Percentiles rank a stretch among this genome's conserved stretches.
Conservation (phyloP, 2,888 invertebrate species). For the Platypus cylindrus region DNA sequence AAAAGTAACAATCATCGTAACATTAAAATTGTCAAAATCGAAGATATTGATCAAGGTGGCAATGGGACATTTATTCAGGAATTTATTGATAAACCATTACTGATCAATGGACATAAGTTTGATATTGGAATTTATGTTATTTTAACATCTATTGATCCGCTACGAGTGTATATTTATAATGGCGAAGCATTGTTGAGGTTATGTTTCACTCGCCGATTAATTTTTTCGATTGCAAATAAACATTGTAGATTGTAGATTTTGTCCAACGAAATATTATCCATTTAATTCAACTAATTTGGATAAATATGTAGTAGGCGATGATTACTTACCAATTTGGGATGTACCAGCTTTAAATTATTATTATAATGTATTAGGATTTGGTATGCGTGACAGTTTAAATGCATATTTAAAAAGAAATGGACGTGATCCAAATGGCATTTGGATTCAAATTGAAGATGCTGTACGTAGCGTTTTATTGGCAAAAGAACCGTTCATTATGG, state of each 20-base stretch:
- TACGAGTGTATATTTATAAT: slow-evolving; percentile 78
- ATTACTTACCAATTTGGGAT: slow-evolving; percentile 91
- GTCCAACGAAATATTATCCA: slow-evolving; percentile 78
- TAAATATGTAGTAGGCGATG: slow-evolving; percentile 90
- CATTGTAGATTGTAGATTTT: slow-evolving; percentile 51
- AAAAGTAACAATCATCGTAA: slow-evolving; percentile 88
- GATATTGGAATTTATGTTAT: slow-evolving; percentile 93
- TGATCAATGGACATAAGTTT: slow-evolving; percentile 90
- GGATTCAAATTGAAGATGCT: slow-evolving; percentile 68
- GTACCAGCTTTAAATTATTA: slow-evolving; percentile 63
- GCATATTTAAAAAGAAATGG: slow-evolving; percentile 54
- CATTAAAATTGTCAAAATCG: slow-evolving; percentile 58
- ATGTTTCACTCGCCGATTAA: not conserved
- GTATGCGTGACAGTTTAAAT: slow-evolving; percentile 81
- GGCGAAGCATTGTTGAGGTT: slow-evolving; percentile 71
- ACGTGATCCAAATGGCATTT: slow-evolving; percentile 59
- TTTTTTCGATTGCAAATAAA: not conserved
- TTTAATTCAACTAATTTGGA: slow-evolving; percentile 67
- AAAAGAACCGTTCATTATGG: slow-evolving; percentile 59
- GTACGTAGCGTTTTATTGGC: slow-evolving; percentile 54
- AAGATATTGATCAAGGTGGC: slow-evolving; percentile 57
- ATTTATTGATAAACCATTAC: slow-evolving; percentile 73
- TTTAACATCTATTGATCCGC: slow-evolving; percentile 80
- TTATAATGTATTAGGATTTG: slow-evolving; percentile 57
- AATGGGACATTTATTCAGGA: slow-evolving; percentile 81